Percentiles rank a stretch among this genome's conserved stretches.
Conservation (phyloP, 2,797 vertebrate species). For the Semotilus atromaculatus region DNA sequence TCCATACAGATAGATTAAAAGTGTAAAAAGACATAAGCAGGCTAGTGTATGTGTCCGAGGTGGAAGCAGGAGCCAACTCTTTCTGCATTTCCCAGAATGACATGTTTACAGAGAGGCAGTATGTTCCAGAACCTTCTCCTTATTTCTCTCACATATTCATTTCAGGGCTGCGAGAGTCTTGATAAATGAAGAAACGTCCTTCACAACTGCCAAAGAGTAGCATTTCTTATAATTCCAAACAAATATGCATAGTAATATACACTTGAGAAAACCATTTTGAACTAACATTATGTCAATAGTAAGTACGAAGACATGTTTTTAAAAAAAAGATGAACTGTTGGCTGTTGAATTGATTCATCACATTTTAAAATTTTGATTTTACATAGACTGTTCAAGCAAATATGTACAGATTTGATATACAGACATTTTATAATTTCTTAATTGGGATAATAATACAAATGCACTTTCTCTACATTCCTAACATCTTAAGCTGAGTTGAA, state of each 20-base stretch:
- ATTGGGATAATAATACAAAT: slow-evolving; percentile 48
- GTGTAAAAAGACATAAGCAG: slow-evolving; percentile 31
- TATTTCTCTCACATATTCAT: slow-evolving; percentile 20
- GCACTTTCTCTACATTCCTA: slow-evolving; percentile 38
- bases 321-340: slow-evolving; percentile 37
- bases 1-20: slow-evolving; percentile 13
- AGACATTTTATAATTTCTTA: slow-evolving; percentile 48
- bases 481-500: slow-evolving; percentile 11
- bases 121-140: slow-evolving; percentile 31
- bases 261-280: slow-evolving; percentile 29
- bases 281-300: slow-evolving; percentile 33
- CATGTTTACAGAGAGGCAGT: slow-evolving; percentile 38
- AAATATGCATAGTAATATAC: slow-evolving; percentile 62
- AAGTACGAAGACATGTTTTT: slow-evolving; percentile 28
- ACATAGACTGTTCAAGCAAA: slow-evolving; percentile 52
- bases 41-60: slow-evolving; percentile 19
- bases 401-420: slow-evolving; percentile 57
- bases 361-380: slow-evolving; percentile 45
- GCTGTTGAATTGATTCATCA: slow-evolving; percentile 49
- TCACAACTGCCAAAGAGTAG: slow-evolving; percentile 27
- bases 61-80: slow-evolving; percentile 22
- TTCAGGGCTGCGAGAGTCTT: slow-evolving; percentile 18
- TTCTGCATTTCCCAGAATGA: slow-evolving; percentile 17
- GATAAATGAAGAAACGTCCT: slow-evolving; percentile 37
- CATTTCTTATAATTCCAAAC: slow-evolving; percentile 43